These are phyloP conservation scores for Neomorphus geoffroyi DNA, from an alignment of 2,797 vertebrate genomes.

Conservation along the genomic window DNA sequence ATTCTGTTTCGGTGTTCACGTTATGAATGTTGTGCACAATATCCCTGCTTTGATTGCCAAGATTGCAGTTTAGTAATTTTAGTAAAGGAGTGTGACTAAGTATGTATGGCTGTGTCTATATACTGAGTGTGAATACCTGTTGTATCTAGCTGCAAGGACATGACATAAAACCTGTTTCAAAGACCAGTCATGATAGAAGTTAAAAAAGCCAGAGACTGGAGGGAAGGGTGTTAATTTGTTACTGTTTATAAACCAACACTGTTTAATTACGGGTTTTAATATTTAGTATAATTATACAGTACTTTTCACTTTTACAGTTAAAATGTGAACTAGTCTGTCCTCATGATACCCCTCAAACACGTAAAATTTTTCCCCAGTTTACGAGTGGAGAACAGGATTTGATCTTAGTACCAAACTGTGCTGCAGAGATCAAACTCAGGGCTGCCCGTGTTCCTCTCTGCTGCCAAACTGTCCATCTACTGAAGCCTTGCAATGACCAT, in stretches of 20 bases:
- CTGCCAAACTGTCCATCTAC: not conserved
- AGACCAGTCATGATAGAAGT: not conserved
- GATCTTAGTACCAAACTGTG: not conserved
- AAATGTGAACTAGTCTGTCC: not conserved
- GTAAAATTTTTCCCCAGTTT: not conserved
- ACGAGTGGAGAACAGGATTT: not conserved
- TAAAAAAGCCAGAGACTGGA: not conserved
- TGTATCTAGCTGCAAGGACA: not conserved
- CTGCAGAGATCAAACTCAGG: not conserved
- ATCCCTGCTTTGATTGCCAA: not conserved
- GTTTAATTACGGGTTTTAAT: slow-evolving; percentile 30
- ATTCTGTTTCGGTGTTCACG: not conserved
- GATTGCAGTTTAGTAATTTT: not conserved
- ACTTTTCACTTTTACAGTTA: not conserved
- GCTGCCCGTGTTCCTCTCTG: not conserved
- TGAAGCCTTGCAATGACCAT: accelerated
- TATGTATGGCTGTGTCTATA: not conserved
- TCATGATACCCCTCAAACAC: not conserved
- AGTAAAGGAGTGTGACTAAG: not conserved
- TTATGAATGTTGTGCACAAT: not conserved
- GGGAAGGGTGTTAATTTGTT: not conserved
- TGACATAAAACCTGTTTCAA: not conserved
- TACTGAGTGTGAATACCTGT: not conserved
- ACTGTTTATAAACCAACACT: not conserved
- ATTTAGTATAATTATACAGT: not conserved